Evolutionary conservation across 2,113 vertebrate species (phyloP).

Genomic region (Panthera uncia): DNA sequence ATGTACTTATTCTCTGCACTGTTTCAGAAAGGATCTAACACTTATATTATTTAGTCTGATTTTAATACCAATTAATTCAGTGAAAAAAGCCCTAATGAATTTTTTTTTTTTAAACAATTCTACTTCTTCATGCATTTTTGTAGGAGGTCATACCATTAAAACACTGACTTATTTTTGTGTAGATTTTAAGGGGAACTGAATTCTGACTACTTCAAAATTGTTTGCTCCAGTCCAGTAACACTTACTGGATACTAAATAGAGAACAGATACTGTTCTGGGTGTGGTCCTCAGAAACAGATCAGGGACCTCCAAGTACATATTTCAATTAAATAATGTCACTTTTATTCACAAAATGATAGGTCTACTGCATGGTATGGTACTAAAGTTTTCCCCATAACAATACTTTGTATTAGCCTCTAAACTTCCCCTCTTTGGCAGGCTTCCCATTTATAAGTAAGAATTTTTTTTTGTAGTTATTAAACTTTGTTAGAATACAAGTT

Average conservation of each 20-base stretch:
- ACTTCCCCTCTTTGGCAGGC: neutral
- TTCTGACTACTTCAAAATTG: neutral
- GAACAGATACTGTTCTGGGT: neutral
- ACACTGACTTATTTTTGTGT: neutral
- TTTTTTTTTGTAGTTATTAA: neutral
- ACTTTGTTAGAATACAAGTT: constrained; percentile 12
- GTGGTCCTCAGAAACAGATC: neutral
- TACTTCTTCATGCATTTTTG: neutral
- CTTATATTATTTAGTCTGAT: neutral
- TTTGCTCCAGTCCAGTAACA: neutral
- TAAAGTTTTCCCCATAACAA: neutral
- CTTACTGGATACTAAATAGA: neutral
- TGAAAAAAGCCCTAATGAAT: neutral
- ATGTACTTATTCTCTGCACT: neutral
- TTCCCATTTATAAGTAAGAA: constrained; percentile 26
- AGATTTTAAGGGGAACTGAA: neutral
- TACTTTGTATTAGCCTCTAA: neutral
- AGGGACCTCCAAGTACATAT: neutral
- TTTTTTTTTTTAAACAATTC: constrained; percentile 25
- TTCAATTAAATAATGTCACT: neutral
- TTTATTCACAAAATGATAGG: neutral
- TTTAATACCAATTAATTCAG: constrained; percentile 15
- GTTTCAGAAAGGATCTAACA: neutral
- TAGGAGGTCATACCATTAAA: neutral
- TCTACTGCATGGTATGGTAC: neutral